Base-by-base conservation (phyloP, 2,888 invertebrate genomes). In the Galerucella nymphaeae region DNA sequence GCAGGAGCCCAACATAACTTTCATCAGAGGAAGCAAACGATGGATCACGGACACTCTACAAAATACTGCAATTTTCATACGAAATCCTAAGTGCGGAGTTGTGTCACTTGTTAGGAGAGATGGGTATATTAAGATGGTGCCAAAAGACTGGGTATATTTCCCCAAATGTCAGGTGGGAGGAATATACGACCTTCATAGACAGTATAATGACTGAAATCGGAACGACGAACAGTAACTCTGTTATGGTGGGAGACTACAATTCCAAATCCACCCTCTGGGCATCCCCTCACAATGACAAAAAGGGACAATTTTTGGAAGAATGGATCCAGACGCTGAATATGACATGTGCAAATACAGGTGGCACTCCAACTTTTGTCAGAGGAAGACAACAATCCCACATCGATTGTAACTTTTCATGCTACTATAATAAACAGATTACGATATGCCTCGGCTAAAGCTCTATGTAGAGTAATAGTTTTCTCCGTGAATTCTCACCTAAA, bases 301-400 rank as follows among this genome's bases (percentile, higher is more conserved):
- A 38, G n/a, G 65, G 53, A 11, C 16, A 53, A 50, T 53, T 38
- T 50, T 16, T 65, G 30, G 53, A 48, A 10, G 65, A 65, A 13
- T 65, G 55, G 23, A 14, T 65, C 1, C 8, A 30, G 13, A 30
- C 55, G 8, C 14, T 45, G 41, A 30, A 57, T 11, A 11, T 71
- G 59, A 59, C 59, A 20, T 48, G 65, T 14, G 16, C 16, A 6
- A 71, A 71, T 38, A 14, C n/a, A n/a, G 66, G 66, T 1, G 58
- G 45, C 6, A 71, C 53, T 20, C 71, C 71, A 4, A 71, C 71
- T 13, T 71, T 71, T 18, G 48, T 41, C 3, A 71, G 71, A 23
- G 62, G 61, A 20, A 48, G 13, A n/a, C 71, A 71, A 30, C 61
- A 38, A 20, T 65, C 71, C 14, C 6, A 18, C 14, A 61, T 66